Percentiles rank a stretch among this genome's conserved stretches.
These are phyloP conservation scores for Exephanes ischioxanthus DNA, from an alignment of 2,888 invertebrate genomes.

Conservation along the genomic window DNA sequence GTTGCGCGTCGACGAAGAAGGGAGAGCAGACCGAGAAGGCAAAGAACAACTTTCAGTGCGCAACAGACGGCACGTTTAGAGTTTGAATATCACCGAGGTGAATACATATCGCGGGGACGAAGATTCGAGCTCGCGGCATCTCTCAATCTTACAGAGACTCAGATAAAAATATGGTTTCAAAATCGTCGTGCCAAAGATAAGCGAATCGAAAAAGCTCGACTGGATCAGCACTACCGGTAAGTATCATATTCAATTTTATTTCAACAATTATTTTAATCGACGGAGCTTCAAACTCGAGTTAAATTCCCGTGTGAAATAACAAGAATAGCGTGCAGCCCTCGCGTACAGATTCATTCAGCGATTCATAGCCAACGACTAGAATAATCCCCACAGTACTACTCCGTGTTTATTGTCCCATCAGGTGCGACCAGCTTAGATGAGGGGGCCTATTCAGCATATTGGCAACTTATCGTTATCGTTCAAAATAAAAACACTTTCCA, in stretches of 20 bases:
- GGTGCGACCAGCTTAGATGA: background rate
- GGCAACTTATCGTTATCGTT: too few relatives aligned
- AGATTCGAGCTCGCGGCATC: conserved; percentile 92
- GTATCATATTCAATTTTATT: conserved; percentile 14
- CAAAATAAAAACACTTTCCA: background rate
- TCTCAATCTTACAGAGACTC: conserved; percentile 90
- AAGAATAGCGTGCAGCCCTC: conserved; percentile 48
- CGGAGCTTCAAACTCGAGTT: conserved; percentile 19
- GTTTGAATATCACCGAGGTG: conserved; percentile 95
- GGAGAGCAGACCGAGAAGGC: conserved; percentile 94
- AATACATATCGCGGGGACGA: conserved; percentile 96
- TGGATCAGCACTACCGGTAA: conserved; percentile 97
- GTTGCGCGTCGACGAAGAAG: conserved; percentile 93
- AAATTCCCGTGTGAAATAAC: conserved; percentile 57
- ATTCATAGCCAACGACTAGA: conserved; percentile 14
- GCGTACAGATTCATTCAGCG: background rate
- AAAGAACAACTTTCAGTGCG: conserved; percentile 97
- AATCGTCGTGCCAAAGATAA: conserved; percentile 98
- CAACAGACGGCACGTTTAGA: conserved; percentile 96
- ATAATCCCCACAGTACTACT: background rate
- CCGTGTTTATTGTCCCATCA: conserved; percentile 4
- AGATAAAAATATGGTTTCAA: conserved; percentile 97
- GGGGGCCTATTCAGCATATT: too few relatives aligned
- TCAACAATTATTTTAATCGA: conserved; percentile 15
- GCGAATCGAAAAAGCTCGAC: conserved; percentile 97